A percentile compares a stretch with the other conserved stretches of the same genome.
phyloP scores from a whole-genome alignment of 2,888 invertebrate genomes.

The Vandiemenella viatica region DNA sequence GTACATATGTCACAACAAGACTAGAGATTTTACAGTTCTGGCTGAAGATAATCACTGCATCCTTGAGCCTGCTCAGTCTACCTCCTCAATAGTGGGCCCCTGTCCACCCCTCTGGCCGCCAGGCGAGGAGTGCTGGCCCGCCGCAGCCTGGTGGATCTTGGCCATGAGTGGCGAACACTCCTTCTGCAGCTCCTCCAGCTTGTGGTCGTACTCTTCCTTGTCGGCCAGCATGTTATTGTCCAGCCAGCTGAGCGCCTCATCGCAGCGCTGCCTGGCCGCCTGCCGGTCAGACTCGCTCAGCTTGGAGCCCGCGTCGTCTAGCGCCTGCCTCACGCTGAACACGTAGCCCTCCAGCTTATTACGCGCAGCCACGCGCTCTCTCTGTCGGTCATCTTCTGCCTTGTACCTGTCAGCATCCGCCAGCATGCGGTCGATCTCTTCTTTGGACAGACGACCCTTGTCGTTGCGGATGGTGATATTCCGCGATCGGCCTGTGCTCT shows the following conservation, averaged over 20 bases:
- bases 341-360: conserved; percentile 64
- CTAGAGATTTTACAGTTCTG: no score
- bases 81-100: conserved; percentile 33
- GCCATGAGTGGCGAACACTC: conserved; percentile 68
- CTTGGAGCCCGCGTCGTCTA: conserved; percentile 27
- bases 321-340: conserved; percentile 51
- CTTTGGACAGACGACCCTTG: conserved; percentile 62
- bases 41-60: no score
- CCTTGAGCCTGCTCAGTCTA: conserved; percentile 30
- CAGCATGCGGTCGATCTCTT: conserved; percentile 68
- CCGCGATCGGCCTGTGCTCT: conserved; percentile 52
- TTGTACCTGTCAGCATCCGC: conserved; percentile 56
- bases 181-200: conserved; percentile 56
- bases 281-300: conserved; percentile 52
- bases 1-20: no score
- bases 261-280: conserved; percentile 49
- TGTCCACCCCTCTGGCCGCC: no score
- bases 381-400: conserved; percentile 55
- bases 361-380: conserved; percentile 47
- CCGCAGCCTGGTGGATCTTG: conserved; percentile 52
- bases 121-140: conserved; percentile 29
- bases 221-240: conserved; percentile 65
- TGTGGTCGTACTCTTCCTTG: conserved; percentile 61
- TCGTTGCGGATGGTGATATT: conserved; percentile 73
- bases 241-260: conserved; percentile 60